Evolutionary conservation across 2,113 vertebrate genomes (phyloP).

Genomic region (Propithecus coquereli): DNA sequence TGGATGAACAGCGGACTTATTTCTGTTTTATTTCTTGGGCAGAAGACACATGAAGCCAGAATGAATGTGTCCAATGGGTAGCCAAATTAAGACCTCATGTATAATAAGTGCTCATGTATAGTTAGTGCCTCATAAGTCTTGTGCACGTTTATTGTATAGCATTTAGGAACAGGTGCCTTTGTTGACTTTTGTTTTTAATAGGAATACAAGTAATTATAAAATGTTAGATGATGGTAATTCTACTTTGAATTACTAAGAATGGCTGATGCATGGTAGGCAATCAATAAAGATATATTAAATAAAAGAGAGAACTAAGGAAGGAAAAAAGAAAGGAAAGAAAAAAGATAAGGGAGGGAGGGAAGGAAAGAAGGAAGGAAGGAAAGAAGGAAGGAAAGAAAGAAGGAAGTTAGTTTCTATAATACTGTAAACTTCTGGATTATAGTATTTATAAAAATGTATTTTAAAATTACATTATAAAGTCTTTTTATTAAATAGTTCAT

Average conservation of each 20-base stretch:
- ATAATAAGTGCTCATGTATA: background rate
- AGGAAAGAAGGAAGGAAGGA: fast-evolving
- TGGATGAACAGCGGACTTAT: background rate
- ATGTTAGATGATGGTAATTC: background rate
- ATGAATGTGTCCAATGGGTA: background rate
- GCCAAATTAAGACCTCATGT: background rate
- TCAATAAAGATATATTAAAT: background rate
- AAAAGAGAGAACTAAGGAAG: background rate
- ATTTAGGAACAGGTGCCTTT: background rate
- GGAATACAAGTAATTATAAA: background rate
- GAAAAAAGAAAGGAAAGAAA: background rate
- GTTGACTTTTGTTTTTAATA: background rate
- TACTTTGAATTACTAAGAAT: background rate
- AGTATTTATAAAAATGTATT: background rate
- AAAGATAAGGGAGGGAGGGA: background rate
- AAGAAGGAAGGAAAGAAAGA: no score
- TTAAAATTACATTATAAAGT: background rate
- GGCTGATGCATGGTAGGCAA: background rate
- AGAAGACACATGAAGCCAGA: background rate
- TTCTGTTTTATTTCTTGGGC: background rate
- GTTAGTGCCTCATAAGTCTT: background rate
- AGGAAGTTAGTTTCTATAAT: background rate
- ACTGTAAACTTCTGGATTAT: background rate
- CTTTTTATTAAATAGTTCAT: background rate
- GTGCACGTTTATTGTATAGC: no score